Base-by-base conservation (phyloP, 1,140 invertebrate genomes). In the Cydia strobilella region DNA sequence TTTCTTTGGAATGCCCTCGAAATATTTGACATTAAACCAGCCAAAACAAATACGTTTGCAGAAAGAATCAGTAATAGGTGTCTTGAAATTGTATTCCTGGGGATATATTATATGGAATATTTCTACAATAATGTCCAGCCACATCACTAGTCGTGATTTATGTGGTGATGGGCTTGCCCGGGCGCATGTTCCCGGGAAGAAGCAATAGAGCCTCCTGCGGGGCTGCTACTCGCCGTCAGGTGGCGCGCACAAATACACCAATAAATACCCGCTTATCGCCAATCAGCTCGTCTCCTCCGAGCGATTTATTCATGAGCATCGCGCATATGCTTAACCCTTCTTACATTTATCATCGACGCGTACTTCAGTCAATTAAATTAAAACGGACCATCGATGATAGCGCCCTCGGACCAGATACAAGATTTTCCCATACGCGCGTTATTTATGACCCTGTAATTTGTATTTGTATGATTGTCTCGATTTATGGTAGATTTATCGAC, bases 181-280 rank as follows among this genome's bases (percentile, higher is more conserved):
- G 73, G 76, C 75, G 78, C 82, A 81, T 87, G 85, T 86, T 85
- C 83, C 78, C 74, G 80, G 79, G 83, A 83, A 84, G 82, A 83
- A 85, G 88, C 87, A 85, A 85, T 88, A 86, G 86, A 82, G 84
- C 86, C 90, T 84, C 89, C 90, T 79, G 89, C 78, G 80, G 89
- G 80, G 79, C 76, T 75, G 78, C 77, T 74, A 66, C 83, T 80
- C 78, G 73, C 78, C 82, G 83, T 89, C 88, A 90, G 88, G 86
- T 91, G 90, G 88, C 84, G 82, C 80, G 86, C 86, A 90, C 88
- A 85, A 90, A 88, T 90, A 89, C 86, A 87, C 87, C 88, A 92
- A 90, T 91, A 91, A 91, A 91, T 91, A 88, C 86, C 80, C 77
- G 84, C 87, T 91, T 93, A 91, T 91, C 90, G 90, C 90, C 88